Conservation (phyloP, 2,113 vertebrate genomes). For the Cyprinodon variegatus region DNA sequence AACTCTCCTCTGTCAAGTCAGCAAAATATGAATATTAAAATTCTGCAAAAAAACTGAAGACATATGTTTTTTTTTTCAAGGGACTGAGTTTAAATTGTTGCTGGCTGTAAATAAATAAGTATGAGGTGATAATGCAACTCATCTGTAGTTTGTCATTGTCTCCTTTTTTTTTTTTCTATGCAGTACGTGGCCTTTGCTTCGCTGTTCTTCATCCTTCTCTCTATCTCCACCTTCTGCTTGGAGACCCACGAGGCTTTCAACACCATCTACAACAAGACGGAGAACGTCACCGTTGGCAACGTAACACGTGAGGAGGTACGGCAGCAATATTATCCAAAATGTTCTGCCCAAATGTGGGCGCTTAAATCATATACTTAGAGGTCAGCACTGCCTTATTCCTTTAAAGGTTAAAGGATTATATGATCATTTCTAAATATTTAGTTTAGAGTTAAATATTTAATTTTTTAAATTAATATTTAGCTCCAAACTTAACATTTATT, state of each 20-base stretch:
- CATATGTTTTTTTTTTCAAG: background rate
- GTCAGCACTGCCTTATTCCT: background rate
- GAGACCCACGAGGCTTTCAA: constrained; percentile 98
- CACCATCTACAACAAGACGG: constrained; percentile 92
- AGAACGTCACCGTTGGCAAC: constrained; percentile 85
- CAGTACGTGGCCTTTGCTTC: constrained; percentile 95
- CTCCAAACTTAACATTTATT: too few species aligned
- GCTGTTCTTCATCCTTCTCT: constrained; percentile 97
- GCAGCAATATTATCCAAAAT: background rate
- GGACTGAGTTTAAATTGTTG: background rate
- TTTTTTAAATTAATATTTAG: too few species aligned
- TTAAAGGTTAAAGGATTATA: background rate
- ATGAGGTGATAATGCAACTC: constrained; percentile 4
- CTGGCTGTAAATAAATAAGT: background rate
- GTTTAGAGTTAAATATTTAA: too few species aligned
- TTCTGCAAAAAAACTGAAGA: background rate
- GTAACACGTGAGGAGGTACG: constrained; percentile 81
- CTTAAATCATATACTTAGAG: background rate
- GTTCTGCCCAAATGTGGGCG: too few species aligned
- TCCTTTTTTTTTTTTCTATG: constrained; percentile 21
- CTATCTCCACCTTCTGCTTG: constrained; percentile 98
- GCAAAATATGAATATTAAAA: constrained; percentile 7
- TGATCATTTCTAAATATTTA: too few species aligned
- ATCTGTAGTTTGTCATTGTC: background rate
- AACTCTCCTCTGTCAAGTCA: constrained; percentile 11